Conservation (phyloP, 1,140 invertebrate genomes). For the Euura saliciscinereae region DNA sequence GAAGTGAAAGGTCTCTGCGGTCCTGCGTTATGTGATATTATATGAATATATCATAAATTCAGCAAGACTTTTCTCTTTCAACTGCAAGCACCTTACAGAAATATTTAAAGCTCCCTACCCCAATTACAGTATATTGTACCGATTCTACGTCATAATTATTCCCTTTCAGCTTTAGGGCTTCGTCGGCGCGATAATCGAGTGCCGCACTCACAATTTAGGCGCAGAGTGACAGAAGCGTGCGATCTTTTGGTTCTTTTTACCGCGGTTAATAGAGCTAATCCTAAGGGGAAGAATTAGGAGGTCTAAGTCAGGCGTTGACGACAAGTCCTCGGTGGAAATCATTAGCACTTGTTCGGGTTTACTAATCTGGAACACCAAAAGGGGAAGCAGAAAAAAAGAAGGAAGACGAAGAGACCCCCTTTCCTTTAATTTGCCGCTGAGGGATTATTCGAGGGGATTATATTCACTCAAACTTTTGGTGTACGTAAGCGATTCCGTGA, state of each 20-base stretch:
- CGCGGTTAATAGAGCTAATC: constrained; percentile 1
- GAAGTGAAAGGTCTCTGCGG: not conserved
- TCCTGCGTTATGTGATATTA: too few relatives aligned
- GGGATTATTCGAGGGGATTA: too few relatives aligned
- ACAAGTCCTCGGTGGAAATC: constrained; percentile 1
- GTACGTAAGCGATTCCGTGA: too few relatives aligned
- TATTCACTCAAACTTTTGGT: too few relatives aligned
- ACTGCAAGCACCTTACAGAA: not conserved
- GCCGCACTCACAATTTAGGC: not conserved
- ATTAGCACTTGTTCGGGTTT: constrained; percentile 7
- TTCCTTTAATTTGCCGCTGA: too few relatives aligned
- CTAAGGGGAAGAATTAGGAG: too few relatives aligned
- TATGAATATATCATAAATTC: too few relatives aligned
- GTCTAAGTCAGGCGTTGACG: not conserved
- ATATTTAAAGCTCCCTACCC: not conserved
- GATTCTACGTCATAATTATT: not conserved
- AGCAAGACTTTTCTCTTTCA: too few relatives aligned
- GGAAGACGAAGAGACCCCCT: too few relatives aligned
- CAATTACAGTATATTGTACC: constrained; percentile 2
- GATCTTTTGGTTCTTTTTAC: not conserved
- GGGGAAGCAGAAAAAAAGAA: too few relatives aligned
- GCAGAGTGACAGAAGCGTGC: too few relatives aligned
- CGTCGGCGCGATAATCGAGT: not conserved
- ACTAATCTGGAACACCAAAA: too few relatives aligned
- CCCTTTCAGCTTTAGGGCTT: not conserved